Percentiles rank a stretch among this genome's conserved stretches.
These are phyloP conservation scores for Oreochromis aureus DNA, from an alignment of 2,113 vertebrate genomes.

Conservation along the genomic window DNA sequence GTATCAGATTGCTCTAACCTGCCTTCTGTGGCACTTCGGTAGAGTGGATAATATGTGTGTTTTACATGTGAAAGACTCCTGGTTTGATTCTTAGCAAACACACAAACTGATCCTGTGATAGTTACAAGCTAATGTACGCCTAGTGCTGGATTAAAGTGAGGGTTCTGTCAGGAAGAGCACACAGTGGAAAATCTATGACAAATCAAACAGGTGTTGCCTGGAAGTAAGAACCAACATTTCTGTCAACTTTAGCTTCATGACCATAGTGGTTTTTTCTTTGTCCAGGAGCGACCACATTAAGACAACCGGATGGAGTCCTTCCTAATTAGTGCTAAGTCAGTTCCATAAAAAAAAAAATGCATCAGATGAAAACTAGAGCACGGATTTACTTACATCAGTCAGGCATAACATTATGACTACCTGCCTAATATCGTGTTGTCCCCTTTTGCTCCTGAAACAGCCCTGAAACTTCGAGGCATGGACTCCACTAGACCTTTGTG, in stretches of 20 bases:
- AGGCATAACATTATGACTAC: neutral
- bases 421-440: neutral
- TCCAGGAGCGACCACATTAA: neutral
- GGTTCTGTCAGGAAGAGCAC: neutral
- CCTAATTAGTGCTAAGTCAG: neutral
- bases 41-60: neutral
- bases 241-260: neutral
- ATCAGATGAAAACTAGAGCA: neutral
- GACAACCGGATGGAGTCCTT: neutral
- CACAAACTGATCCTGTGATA: neutral
- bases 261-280: neutral
- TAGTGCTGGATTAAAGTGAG: neutral
- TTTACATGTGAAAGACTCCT: neutral
- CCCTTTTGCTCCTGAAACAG: neutral
- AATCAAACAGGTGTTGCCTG: neutral
- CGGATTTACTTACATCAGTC: neutral
- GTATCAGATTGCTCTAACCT: neutral
- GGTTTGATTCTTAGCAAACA: neutral
- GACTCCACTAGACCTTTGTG: neutral
- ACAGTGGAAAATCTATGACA: neutral
- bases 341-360: neutral
- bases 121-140: fast-evolving
- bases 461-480: neutral
- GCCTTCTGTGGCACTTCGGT: neutral
- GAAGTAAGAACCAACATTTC: neutral